phyloP scores from a whole-genome alignment of 2,113 vertebrate genomes.

The Capreolus pygargus region DNA sequence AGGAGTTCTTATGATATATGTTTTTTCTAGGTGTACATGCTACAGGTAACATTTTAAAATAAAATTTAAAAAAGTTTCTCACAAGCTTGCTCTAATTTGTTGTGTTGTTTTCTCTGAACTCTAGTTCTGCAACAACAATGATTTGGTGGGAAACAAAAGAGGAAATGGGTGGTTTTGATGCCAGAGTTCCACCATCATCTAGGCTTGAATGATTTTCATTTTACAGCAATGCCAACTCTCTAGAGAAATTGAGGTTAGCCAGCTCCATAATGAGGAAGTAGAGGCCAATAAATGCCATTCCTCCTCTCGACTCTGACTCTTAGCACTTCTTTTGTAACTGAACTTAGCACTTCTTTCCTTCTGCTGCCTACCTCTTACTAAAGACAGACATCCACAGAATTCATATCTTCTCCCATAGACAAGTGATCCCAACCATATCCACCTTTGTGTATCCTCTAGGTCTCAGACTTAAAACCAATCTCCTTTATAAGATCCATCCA shows the following conservation, averaged over 20 bases:
- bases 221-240: not conserved
- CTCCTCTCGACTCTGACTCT: not conserved
- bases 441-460: not conserved
- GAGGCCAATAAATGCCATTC: slow-evolving; percentile 27
- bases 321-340: not conserved
- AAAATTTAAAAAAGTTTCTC: not conserved
- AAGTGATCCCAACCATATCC: not conserved
- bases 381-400: not conserved
- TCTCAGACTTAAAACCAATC: not conserved
- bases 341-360: not conserved
- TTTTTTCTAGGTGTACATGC: not conserved
- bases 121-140: not conserved
- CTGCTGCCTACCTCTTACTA: not conserved
- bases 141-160: slow-evolving; percentile 5
- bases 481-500: not conserved
- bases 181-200: not conserved
- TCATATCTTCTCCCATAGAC: not conserved
- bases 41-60: not conserved
- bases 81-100: not conserved
- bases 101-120: not conserved
- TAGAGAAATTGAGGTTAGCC: not conserved
- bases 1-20: not conserved
- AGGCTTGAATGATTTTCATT: not conserved
- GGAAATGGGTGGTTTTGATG: not conserved
- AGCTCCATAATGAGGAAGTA: not conserved